Evolutionary conservation across 2,888 invertebrate species (phyloP), one percentile per base, ranked within the genome.

Genomic region (Drosophila lutescens): DNA sequence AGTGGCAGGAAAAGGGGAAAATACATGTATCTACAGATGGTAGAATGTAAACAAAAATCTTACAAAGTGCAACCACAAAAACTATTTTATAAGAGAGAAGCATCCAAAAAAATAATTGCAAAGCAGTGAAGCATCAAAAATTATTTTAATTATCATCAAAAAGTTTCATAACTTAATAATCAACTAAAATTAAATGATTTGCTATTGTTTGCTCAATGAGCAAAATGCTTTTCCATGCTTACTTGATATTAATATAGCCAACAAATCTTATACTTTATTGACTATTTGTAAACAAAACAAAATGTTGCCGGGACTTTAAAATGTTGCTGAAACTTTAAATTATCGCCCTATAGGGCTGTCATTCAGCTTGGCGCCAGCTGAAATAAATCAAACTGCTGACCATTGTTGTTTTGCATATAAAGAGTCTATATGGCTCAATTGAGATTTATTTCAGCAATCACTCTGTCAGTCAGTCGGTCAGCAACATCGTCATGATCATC

Each of bases 401-500:
- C 57, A 68, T 63, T 79, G 66, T 53, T 20, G 58, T 47, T 62
- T 49, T 62, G 58, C 61, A 40, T 47, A 40, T 36, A 56, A 30
- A 36, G 32, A 56, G n/a, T 20, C 30, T 13, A 55, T 51, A 49
- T 67, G 56, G 57, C 65, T 50, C 68, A 73, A 82, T 82, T 85
- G 68, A 85, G 81, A 82, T 82, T 82, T 82, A 85, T 82, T 80
- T 78, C 62, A 76, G 51, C 69, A 84, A 73, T 59, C 72, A 69
- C 54, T 66, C 66, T 41, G 57, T 74, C 63, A 61, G 59, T 74
- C 60, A 71, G 69, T 77, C 49, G 53, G 70, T 71, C 63, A 70
- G 69, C 63, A 76, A 61, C 74, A 76, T 47, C 65, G 46, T 58
- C 17, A 76, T 74, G 41, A 74, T 57, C 47, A 59, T 44, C n/a